A percentile compares a stretch with the other conserved stretches of the same genome.
Evolutionary conservation across 2,113 vertebrate species (phyloP).

Genomic region (Nerophis lumbriciformis): DNA sequence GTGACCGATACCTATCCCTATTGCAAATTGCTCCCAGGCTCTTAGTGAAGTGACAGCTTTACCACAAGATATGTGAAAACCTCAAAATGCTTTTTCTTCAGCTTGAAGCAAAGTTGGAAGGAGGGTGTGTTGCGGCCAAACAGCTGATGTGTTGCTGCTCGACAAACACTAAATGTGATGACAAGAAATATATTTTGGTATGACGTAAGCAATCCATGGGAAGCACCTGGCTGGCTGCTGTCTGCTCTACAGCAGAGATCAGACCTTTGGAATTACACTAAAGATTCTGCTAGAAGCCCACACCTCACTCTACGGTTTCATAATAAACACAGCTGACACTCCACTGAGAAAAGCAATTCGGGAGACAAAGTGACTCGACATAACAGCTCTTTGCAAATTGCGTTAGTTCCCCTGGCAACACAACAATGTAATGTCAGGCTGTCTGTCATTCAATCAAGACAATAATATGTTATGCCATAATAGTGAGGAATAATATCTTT

Average conservation of each 20-base stretch:
- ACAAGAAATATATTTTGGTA: slow-evolving; percentile 11
- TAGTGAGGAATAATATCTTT: slow-evolving; percentile 1
- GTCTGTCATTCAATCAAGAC: slow-evolving; percentile 1
- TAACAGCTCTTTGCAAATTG: slow-evolving; percentile 25
- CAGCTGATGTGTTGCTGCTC: slow-evolving; percentile 16
- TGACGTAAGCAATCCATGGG: slow-evolving; percentile 22
- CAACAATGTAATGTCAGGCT: not conserved
- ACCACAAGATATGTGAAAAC: slow-evolving; percentile 16
- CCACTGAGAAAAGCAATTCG: slow-evolving; percentile 13
- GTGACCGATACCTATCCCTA: no score
- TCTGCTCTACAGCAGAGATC: slow-evolving; percentile 6
- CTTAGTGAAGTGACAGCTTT: not conserved
- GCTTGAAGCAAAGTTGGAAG: slow-evolving; percentile 22
- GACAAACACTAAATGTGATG: not conserved
- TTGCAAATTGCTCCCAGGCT: not conserved
- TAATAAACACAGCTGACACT: slow-evolving; percentile 51
- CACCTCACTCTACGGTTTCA: slow-evolving; percentile 26
- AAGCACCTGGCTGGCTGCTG: slow-evolving; percentile 42
- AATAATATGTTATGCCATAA: slow-evolving; percentile 9
- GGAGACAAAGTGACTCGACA: slow-evolving; percentile 17
- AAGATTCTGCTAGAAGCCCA: slow-evolving; percentile 3
- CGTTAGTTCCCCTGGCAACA: slow-evolving; percentile 34
- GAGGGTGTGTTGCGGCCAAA: slow-evolving; percentile 7
- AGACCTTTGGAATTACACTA: slow-evolving; percentile 22
- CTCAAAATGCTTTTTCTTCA: slow-evolving; percentile 5